Base-by-base conservation (phyloP, 2,888 invertebrate species). In the Glyphotaelius pellucidus region DNA sequence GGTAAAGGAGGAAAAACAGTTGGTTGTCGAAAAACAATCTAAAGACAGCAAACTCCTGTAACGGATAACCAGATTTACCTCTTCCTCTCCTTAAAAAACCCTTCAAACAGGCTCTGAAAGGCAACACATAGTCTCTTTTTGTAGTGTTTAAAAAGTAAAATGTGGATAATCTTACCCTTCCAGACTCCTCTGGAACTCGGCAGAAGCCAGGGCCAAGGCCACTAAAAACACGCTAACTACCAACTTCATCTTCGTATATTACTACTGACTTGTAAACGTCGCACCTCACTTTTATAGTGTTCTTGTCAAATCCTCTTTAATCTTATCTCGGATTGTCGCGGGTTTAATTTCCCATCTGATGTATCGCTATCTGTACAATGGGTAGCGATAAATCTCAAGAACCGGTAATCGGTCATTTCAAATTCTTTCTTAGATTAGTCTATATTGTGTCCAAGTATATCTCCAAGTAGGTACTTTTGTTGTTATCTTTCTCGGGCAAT, bases 141-240 rank as follows among this genome's bases (percentile, higher is more conserved):
- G 15, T 47, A 15, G 47, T 5, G 5, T 25, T 67, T 19, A 52
- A 52, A 15, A 19, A 4, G 0, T 15, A 52, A 52, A 52, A 52
- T 19, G 4, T 83, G 14, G n/a, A 38, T 5, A 79, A 86, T 90
- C 92, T 90, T 83, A 93, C 93, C 93, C 93, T 52, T 91, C 90
- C 30, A 93, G 42, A 85, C 87, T 67, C 25, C 84, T 81, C 88
- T 94, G 93, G 92, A 95, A 95, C 92, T 95, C 95, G 93, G 95
- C 95, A 89, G 95, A 95, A 81, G 93, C 94, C 30, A 93, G 90
- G 47, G 94, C 95, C 94, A 94, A 94, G 80, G 94, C 94, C 47
- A 94, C 92, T 1, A 95, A 92, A 14, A 95, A 91, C 25, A 94
- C 93, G 3, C 95, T 32, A 31, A 94, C 93, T n/a, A 94, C 92